These are phyloP conservation scores for Trypoxylon attenuatum DNA, from an alignment of 2,888 invertebrate species.

Conservation along the genomic window DNA sequence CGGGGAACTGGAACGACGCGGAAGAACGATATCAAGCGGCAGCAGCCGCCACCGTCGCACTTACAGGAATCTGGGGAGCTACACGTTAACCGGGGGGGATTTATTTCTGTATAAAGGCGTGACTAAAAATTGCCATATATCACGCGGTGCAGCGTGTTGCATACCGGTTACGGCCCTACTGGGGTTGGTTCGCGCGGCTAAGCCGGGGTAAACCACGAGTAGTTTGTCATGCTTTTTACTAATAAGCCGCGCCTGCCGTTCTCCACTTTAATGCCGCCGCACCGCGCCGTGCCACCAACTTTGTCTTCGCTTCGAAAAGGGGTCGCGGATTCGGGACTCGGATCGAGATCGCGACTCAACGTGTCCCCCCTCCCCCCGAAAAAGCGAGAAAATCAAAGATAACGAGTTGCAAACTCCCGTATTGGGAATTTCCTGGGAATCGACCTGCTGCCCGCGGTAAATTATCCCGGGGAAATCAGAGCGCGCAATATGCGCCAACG, in stretches of 20 bases:
- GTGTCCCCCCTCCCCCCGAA: constrained; percentile 2
- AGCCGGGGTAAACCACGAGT: constrained; percentile 66
- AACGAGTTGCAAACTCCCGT: constrained; percentile 22
- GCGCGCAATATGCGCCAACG: too few relatives aligned
- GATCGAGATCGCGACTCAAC: not conserved
- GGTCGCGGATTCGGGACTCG: constrained; percentile 16
- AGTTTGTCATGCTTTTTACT: constrained; percentile 71
- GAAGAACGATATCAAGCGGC: not conserved
- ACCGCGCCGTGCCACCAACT: constrained; percentile 37
- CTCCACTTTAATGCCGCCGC: constrained; percentile 52
- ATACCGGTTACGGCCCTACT: constrained; percentile 61
- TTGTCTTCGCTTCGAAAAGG: constrained; percentile 37
- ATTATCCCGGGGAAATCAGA: too few relatives aligned
- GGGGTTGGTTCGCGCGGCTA: constrained; percentile 61
- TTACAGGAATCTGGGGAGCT: constrained; percentile 59
- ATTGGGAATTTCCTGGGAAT: not conserved
- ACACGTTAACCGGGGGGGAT: constrained; percentile 61
- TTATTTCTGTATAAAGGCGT: constrained; percentile 69
- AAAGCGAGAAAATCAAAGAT: constrained; percentile 27
- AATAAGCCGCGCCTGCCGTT: constrained; percentile 62
- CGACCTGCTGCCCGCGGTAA: not conserved
- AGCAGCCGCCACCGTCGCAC: constrained; percentile 10
- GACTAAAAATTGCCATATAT: constrained; percentile 70
- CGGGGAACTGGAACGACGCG: not conserved
- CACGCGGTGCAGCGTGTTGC: constrained; percentile 58